Evolutionary conservation across 2,888 invertebrate genomes (phyloP), one percentile per base, ranked within the genome.

Genomic region (Psococerastis gibbosa): DNA sequence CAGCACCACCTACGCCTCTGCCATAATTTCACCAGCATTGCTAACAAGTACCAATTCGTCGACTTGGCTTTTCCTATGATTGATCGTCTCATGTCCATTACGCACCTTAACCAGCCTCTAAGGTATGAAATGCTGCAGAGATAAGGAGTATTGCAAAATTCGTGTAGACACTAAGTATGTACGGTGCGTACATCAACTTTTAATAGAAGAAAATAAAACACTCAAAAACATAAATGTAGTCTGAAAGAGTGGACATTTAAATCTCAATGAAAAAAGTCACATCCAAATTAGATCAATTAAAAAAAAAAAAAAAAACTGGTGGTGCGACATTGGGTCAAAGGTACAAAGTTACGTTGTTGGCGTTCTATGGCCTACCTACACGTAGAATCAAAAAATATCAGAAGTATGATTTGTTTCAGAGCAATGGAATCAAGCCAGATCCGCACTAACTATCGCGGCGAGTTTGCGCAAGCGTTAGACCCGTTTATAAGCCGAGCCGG

Each of bases 41-140:
- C 79, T 2, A 77, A 75, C 51, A 78, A 78, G 56, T 75, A 76
- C 55, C 79, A 81, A 56, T 78, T 80, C 57, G 65, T 81, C 41
- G 78, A 77, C 54, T 60, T 78, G 45, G 75, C 72, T 16, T 75
- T 73, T 54, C 70, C 70, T 3, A 65, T 78, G 60, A 69, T 78
- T 53, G 76, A 76, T 49, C 63, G 78, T 41, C 59, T 78, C 43
- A 65, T 70, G 35, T 68, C 73, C 15, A 75, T 78, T 9, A 72
- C 75, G 1, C 73, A 75, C 52, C 62, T 75, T 31, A 71, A 71
- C 38, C 70, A 72, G 54, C 70, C 73, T 1, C 64, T 71, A 33
- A 66, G 71, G 68, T 67, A 55, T 52, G 49, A n/a, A n/a, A n/a
- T n/a, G n/a, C n/a, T n/a, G n/a, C n/a, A n/a, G n/a, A n/a, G n/a